These are phyloP conservation scores for Drosophila pseudoananassae DNA, from an alignment of 1,140 invertebrate genomes.

Conservation along the genomic window DNA sequence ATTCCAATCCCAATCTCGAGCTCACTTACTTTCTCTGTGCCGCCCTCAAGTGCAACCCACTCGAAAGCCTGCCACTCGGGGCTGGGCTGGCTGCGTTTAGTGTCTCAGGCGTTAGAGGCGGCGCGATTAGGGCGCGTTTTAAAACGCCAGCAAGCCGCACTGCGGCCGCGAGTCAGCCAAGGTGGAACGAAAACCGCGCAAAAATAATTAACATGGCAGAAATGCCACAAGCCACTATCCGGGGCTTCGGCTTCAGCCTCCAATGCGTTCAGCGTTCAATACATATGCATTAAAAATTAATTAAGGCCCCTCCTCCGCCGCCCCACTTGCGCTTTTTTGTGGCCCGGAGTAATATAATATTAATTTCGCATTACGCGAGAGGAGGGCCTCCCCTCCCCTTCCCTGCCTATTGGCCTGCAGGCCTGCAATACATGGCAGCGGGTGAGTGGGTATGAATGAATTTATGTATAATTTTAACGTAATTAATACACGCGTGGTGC, in stretches of 20 bases:
- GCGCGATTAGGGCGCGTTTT: conserved; percentile 11
- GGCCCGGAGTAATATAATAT: conserved; percentile 53
- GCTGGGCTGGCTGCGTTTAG: conserved; percentile 32
- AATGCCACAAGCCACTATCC: conserved; percentile 6
- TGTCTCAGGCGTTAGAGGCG: background rate
- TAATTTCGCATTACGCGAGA: conserved; percentile 62
- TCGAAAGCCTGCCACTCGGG: conserved; percentile 24
- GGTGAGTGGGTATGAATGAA: conserved; percentile 16
- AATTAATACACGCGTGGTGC: conserved; percentile 49
- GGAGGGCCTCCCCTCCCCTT: background rate
- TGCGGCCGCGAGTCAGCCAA: background rate
- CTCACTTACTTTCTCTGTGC: conserved; percentile 9
- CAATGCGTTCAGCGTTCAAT: conserved; percentile 65
- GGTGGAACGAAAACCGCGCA: background rate
- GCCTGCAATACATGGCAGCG: conserved; percentile 20
- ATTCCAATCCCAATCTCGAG: no score
- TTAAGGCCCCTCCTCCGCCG: conserved; percentile 34
- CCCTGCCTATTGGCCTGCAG: background rate
- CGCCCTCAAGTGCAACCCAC: conserved; percentile 52
- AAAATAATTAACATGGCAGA: conserved; percentile 29
- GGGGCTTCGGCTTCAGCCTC: conserved; percentile 2
- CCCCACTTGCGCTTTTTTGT: conserved; percentile 3
- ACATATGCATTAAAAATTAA: conserved; percentile 76
- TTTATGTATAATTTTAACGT: conserved; percentile 64
- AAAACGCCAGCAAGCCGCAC: conserved; percentile 6